Percentiles rank a stretch among this genome's conserved stretches.
phyloP scores from a whole-genome alignment of 2,113 vertebrate species.

The Siniperca chuatsi region DNA sequence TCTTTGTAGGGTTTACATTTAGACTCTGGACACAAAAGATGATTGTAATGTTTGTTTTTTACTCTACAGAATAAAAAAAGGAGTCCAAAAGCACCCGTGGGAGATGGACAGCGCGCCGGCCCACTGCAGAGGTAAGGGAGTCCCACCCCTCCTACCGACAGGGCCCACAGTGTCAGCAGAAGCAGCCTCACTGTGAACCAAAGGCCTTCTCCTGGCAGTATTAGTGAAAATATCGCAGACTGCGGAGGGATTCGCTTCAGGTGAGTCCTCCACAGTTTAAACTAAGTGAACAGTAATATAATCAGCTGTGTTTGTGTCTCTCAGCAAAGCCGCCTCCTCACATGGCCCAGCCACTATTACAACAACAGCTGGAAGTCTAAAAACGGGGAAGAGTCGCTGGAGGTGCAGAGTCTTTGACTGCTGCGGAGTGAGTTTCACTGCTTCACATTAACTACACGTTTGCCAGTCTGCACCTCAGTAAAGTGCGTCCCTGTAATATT shows the following conservation, averaged over 20 bases:
- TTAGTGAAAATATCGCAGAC: too few species aligned
- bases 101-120: too few species aligned
- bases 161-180: too few species aligned
- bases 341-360: background rate
- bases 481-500: background rate
- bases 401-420: background rate
- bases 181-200: too few species aligned
- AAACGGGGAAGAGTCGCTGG: background rate
- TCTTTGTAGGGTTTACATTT: background rate
- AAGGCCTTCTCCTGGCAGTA: too few species aligned
- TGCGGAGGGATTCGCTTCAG: too few species aligned
- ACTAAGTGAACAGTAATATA: background rate
- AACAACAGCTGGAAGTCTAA: background rate
- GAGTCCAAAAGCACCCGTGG: too few species aligned
- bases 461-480: background rate
- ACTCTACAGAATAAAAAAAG: background rate
- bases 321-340: background rate
- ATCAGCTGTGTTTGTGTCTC: background rate
- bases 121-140: conserved; percentile 3
- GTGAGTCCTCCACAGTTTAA: background rate
- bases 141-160: too few species aligned
- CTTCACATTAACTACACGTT: too few species aligned
- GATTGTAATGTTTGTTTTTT: background rate
- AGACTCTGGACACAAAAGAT: too few species aligned
- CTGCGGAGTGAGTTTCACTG: background rate